Base-by-base conservation (phyloP, 2,888 invertebrate genomes). In the Rhopalosiphum nymphaeae region DNA sequence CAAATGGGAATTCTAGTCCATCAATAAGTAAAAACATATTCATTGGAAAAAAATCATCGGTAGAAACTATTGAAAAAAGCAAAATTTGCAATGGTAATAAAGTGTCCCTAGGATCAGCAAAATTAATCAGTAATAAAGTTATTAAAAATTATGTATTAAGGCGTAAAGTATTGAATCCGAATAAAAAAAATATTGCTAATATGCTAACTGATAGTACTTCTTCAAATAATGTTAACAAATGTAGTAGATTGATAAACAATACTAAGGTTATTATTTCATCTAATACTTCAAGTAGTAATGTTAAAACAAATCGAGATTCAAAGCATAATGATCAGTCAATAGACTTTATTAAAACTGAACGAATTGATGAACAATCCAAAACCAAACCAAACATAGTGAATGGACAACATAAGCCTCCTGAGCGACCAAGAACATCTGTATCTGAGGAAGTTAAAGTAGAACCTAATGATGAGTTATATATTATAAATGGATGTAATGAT, bases 131-230 rank as follows among this genome's bases (percentile, higher is more conserved):
- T 21, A 94, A 49, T 91, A 90, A 94, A 49, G 29, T 11, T 42
- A 25, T 61, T 49, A 90, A 36, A 44, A 49, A 53, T 42, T 91
- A 86, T 53, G n/a, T 86, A 25, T 49, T 94, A 67, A 94, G 91
- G 25, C 86, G 53, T n/a, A 93, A 93, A 78, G 10, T 21, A 11
- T 29, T 53, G 46, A 67, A 5, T 46, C 36, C 29, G 42, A 46
- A 67, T 7, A 94, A 89, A 84, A 78, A 89, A 84, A 53, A 26
- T 10, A 25, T 11, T 42, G 25, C 25, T 42, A 67, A 46, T n/a
- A 36, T 86, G 21, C 46, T 46, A 88, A 36, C n/a, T 0, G 53
- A 91, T 3, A 29, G n/a, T n/a, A 44, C 44, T n/a, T 4, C 85
- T 84, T 21, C 5, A 44, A 53, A 49, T 53, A 29, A 53, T 49